phyloP scores from a whole-genome alignment of 2,113 vertebrate genomes.

The Malurus melanocephalus region DNA sequence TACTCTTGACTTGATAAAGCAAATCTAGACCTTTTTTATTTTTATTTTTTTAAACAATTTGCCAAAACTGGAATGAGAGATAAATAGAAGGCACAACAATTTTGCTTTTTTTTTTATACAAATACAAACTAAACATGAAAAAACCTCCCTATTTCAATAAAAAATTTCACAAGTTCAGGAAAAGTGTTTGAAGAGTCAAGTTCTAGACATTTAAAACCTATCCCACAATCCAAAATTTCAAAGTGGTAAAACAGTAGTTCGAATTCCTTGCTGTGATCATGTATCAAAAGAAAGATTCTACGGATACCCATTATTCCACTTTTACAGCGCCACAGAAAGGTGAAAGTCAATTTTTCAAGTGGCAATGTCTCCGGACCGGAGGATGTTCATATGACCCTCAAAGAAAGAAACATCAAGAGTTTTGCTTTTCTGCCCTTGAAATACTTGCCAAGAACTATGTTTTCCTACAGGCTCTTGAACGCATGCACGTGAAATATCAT shows the following conservation, averaged over 20 bases:
- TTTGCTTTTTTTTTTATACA: constrained; percentile 80
- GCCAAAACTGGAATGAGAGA: constrained; percentile 80
- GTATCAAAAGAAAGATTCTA: constrained; percentile 70
- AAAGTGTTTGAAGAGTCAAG: constrained; percentile 72
- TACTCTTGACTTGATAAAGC: constrained; percentile 73
- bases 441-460: constrained; percentile 67
- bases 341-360: constrained; percentile 67
- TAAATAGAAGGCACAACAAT: constrained; percentile 88
- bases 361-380: constrained; percentile 61
- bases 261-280: constrained; percentile 68
- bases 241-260: constrained; percentile 73
- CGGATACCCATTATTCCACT: constrained; percentile 72
- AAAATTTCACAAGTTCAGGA: constrained; percentile 77
- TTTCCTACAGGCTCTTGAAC: constrained; percentile 72
- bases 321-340: constrained; percentile 67
- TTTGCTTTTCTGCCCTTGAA: constrained; percentile 69
- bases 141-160: constrained; percentile 76
- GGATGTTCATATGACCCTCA: constrained; percentile 48
- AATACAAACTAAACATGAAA: constrained; percentile 84
- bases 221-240: constrained; percentile 74
- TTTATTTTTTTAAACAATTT: constrained; percentile 74
- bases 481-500: constrained; percentile 67
- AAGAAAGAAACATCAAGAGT: constrained; percentile 51
- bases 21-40: constrained; percentile 78
- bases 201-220: constrained; percentile 79